Conservation (phyloP, 2,888 invertebrate species). For the Tricholauxania praeusta region DNA sequence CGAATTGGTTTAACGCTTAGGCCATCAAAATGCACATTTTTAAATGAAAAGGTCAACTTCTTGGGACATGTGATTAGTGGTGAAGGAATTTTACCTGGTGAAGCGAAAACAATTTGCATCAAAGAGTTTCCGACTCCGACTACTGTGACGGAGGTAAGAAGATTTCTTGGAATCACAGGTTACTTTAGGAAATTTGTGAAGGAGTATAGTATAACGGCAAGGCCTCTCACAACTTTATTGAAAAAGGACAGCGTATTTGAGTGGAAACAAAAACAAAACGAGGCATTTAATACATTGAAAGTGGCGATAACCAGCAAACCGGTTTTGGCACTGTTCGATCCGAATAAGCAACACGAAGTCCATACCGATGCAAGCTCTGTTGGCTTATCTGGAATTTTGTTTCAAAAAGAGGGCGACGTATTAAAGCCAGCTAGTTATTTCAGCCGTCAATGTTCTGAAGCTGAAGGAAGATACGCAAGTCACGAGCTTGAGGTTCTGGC, state of each 20-base stretch:
- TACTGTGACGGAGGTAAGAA: constrained; percentile 29
- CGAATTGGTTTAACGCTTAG: constrained; percentile 38
- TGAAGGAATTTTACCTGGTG: constrained; percentile 36
- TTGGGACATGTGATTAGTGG: constrained; percentile 37
- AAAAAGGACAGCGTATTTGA: constrained; percentile 27
- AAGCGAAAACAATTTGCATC: constrained; percentile 36
- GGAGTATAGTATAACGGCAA: constrained; percentile 22
- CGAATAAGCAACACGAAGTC: constrained; percentile 11
- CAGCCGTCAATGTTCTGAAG: constrained; percentile 24
- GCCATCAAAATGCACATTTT: constrained; percentile 47
- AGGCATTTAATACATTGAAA: constrained; percentile 7
- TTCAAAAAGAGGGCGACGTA: not conserved
- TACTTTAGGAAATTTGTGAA: constrained; percentile 42
- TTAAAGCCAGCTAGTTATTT: constrained; percentile 16
- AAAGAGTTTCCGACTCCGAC: constrained; percentile 38
- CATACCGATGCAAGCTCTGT: not conserved
- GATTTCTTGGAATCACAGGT: constrained; percentile 37
- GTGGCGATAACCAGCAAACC: constrained; percentile 27
- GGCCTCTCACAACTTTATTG: constrained; percentile 23
- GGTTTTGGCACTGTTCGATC: constrained; percentile 27
- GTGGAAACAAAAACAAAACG: constrained; percentile 25
- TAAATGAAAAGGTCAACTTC: constrained; percentile 36
- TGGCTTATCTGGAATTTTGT: constrained; percentile 3
- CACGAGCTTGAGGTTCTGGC: not conserved
- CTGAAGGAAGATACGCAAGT: constrained; percentile 27